phyloP scores from a whole-genome alignment of 92 coral and sea anemone species.

The Porites divaricata region DNA sequence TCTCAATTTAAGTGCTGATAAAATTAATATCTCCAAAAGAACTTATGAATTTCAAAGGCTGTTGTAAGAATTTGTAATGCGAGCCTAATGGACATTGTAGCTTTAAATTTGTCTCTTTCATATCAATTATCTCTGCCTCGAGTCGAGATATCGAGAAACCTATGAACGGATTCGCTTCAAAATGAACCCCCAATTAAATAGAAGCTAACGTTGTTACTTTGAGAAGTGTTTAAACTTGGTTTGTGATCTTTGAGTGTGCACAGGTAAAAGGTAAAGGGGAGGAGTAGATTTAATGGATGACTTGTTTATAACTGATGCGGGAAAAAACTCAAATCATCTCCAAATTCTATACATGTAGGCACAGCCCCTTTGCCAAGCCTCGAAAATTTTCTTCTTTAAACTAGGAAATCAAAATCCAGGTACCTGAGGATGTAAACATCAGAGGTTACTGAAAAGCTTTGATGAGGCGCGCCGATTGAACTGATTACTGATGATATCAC shows the following conservation, averaged over 20 bases:
- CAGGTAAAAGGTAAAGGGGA: too few relatives aligned
- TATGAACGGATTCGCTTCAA: too few relatives aligned
- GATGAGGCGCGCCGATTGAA: neutral
- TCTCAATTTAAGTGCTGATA: too few relatives aligned
- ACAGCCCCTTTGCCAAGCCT: neutral
- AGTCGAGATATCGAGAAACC: neutral
- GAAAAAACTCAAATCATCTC: too few relatives aligned
- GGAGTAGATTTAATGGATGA: too few relatives aligned
- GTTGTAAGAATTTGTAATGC: slow-evolving; percentile 25
- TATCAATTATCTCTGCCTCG: neutral
- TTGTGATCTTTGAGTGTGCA: too few relatives aligned
- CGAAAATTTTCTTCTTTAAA: neutral
- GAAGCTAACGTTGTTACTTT: too few relatives aligned
- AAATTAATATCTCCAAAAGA: neutral
- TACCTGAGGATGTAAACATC: neutral
- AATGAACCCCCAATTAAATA: too few relatives aligned
- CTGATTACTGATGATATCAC: slow-evolving; percentile 17
- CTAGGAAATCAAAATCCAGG: neutral
- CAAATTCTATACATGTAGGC: too few relatives aligned
- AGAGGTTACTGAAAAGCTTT: too few relatives aligned
- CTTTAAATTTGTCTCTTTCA: neutral
- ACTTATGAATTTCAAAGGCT: neutral
- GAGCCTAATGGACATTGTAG: neutral
- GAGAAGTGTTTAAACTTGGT: too few relatives aligned
- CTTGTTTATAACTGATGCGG: too few relatives aligned